Evolutionary conservation across 2,797 vertebrate genomes (phyloP).

Genomic region (Pagetopsis macropterus): DNA sequence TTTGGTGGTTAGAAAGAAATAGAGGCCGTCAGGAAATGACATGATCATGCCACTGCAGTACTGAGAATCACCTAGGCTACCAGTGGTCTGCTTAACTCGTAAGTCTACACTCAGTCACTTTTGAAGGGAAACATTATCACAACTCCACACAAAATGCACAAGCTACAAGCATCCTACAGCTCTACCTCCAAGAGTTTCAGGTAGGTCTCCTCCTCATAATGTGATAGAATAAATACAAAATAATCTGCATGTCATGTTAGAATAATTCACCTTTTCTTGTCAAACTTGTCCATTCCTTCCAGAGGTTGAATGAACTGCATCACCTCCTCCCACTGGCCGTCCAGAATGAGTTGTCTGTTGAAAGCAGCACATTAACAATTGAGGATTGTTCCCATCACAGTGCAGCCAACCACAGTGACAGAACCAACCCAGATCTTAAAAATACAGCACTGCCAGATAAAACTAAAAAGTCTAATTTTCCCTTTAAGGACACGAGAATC

Average conservation of each 20-base stretch:
- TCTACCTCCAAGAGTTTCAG: not conserved
- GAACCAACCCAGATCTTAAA: not conserved
- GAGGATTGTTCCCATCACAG: not conserved
- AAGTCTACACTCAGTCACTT: not conserved
- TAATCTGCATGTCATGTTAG: not conserved
- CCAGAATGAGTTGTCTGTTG: conserved; percentile 92
- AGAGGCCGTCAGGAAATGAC: not conserved
- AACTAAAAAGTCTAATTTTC: not conserved
- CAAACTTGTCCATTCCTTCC: conserved; percentile 97
- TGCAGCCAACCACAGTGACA: not conserved
- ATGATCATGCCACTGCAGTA: not conserved
- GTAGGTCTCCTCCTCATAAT: not conserved
- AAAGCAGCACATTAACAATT: conserved; percentile 43
- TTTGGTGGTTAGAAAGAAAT: not conserved
- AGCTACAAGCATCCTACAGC: not conserved
- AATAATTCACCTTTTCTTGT: conserved; percentile 90
- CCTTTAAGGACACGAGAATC: not conserved
- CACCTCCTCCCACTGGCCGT: conserved; percentile 98
- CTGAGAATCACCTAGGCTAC: conserved; percentile 17
- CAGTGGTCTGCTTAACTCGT: conserved; percentile 7
- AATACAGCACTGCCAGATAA: not conserved
- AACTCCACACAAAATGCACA: not conserved
- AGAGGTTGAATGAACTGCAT: conserved; percentile 98
- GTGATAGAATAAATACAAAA: too few relatives aligned
- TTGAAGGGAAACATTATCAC: not conserved